Conservation (phyloP, 2,888 invertebrate genomes). For the Amblyjoppa proteus region DNA sequence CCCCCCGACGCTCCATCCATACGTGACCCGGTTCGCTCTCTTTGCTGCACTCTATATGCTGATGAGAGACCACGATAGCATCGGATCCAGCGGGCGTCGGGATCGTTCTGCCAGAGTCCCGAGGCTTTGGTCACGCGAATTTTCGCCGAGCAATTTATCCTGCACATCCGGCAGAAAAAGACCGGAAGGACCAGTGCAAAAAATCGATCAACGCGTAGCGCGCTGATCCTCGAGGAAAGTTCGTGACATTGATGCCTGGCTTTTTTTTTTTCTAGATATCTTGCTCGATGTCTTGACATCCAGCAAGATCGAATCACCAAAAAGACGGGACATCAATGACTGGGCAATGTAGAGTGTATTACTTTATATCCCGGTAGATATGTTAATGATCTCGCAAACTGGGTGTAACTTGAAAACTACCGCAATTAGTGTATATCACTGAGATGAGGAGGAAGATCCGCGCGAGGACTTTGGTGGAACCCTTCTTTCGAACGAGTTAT, state of each 20-base stretch:
- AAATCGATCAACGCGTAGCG: background rate
- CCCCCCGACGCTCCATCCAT: conserved; percentile 71
- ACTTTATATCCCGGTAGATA: conserved; percentile 18
- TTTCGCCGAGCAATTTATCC: conserved; percentile 53
- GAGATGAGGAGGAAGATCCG: conserved; percentile 40
- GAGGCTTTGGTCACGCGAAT: conserved; percentile 26
- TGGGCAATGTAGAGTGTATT: background rate
- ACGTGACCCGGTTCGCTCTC: conserved; percentile 70
- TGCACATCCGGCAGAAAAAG: conserved; percentile 27
- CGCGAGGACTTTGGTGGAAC: conserved; percentile 42
- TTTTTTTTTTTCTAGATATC: background rate
- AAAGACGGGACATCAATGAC: too few relatives aligned
- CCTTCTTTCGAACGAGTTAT: conserved; percentile 57
- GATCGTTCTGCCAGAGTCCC: conserved; percentile 30
- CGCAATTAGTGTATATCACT: conserved; percentile 60
- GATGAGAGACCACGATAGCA: conserved; percentile 76
- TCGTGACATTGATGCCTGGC: background rate
- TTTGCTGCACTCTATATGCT: conserved; percentile 81
- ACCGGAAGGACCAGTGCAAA: background rate
- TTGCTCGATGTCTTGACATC: background rate
- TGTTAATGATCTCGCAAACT: conserved; percentile 57
- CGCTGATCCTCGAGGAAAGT: background rate
- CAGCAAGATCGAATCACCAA: too few relatives aligned
- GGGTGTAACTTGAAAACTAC: conserved; percentile 42
- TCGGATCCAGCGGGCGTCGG: conserved; percentile 48